Evolutionary conservation across 2,797 vertebrate genomes (phyloP), one percentile per base, ranked within the genome.

Genomic region (Peromyscus melanophrys): DNA sequence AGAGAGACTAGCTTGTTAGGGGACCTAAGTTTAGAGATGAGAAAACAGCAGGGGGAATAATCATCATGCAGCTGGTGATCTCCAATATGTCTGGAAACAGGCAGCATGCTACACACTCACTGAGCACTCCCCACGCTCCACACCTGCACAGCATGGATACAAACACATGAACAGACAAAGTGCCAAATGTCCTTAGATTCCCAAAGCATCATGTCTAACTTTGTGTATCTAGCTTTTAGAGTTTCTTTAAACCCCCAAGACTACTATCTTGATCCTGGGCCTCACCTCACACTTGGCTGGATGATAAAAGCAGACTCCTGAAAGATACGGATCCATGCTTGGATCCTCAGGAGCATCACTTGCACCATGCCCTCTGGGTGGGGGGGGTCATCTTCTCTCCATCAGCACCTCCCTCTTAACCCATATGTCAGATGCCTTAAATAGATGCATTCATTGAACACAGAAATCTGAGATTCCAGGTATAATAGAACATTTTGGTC

Each of bases 41-140:
- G 92, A 31, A 65, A 81, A 67, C 43, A 90, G 81, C n/a, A 94
- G 43, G 84, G 81, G 88, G 63, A 57, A 57, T 52, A 52, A 90
- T 83, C 27, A 6, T 4, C 13, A 6, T 23, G 29, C 55, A 83
- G 88, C 49, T 7, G 17, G 69, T 17, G n/a, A 92, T 29, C 37
- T 71, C 23, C 25, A 91, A 55, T 85, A 19, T 49, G 80, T 57
- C 69, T 46, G 17, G 63, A 90, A 67, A 92, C 52, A 59, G 27
- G 34, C 11, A 19, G 37, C 69, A 40, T 34, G 25, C 31, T 84
- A 29, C 82, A 59, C 9, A 34, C 29, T 67, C 6, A 34, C 40
- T 40, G 49, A 37, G 40, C 29, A 6, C 25, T 10, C 19, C 37
- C 49, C 43, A 27, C 31, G 69, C 65, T 86, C 61, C 40, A 82